phyloP scores from a whole-genome alignment of 64 coral and sea anemone genomes.

The Pachyseris speciosa region DNA sequence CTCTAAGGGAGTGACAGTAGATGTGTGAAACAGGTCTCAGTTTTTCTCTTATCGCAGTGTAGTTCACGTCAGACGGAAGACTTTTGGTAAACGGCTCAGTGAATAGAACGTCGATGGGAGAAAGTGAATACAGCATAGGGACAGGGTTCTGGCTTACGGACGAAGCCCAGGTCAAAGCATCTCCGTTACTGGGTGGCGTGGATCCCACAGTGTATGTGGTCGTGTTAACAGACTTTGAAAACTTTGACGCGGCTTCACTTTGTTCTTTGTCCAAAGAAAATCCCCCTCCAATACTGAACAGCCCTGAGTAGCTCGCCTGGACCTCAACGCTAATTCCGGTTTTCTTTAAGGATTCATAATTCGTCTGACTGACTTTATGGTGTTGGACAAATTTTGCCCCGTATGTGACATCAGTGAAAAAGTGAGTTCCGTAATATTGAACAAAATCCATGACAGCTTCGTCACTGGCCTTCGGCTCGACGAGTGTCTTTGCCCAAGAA shows the following conservation, averaged over 20 bases:
- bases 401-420: too few species aligned
- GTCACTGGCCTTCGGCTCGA: neutral
- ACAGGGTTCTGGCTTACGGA: too few species aligned
- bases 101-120: too few species aligned
- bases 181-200: too few species aligned
- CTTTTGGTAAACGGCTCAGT: neutral
- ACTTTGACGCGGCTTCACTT: constrained; percentile 47
- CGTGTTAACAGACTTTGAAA: constrained; percentile 61
- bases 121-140: too few species aligned
- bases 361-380: neutral
- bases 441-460: too few species aligned
- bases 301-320: constrained; percentile 63
- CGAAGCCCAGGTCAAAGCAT: too few species aligned
- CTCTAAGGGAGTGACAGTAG: neutral
- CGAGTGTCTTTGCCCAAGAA: constrained; percentile 16
- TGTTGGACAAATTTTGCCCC: too few species aligned
- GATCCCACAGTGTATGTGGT: too few species aligned
- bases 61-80: neutral
- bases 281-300: constrained; percentile 52
- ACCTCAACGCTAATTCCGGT: constrained; percentile 26
- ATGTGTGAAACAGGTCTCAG: neutral
- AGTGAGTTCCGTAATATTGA: too few species aligned
- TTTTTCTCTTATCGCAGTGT: neutral
- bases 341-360: constrained; percentile 18
- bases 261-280: constrained; percentile 65